Evolutionary conservation across 2,888 invertebrate species (phyloP).

Genomic region (Sepiola atlantica): DNA sequence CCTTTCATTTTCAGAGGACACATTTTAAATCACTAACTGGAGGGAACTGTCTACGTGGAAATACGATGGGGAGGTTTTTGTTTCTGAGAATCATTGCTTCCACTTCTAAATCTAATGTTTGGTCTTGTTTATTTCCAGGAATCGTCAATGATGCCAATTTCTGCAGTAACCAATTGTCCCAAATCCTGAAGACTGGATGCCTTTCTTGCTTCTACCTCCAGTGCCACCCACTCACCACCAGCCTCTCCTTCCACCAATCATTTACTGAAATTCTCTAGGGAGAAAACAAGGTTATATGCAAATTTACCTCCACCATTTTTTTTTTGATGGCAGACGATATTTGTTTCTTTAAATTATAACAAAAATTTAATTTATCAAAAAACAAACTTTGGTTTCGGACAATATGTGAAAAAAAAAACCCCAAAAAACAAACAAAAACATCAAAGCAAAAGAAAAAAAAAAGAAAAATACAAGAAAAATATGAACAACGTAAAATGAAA

Average conservation of each 20-base stretch:
- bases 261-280: neutral
- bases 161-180: neutral
- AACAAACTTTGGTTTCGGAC: neutral
- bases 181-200: conserved; percentile 2
- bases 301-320: neutral
- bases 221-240: neutral
- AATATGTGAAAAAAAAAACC: neutral
- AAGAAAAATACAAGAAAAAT: neutral
- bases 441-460: neutral
- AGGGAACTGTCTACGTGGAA: too few relatives aligned
- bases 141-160: neutral
- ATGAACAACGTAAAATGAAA: neutral
- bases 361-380: neutral
- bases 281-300: neutral
- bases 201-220: conserved; percentile 9
- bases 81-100: too few relatives aligned
- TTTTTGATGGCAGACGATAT: neutral
- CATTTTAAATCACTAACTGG: too few relatives aligned
- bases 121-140: neutral
- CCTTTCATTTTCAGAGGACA: too few relatives aligned
- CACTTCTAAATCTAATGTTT: too few relatives aligned
- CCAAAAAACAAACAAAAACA: neutral
- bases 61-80: too few relatives aligned
- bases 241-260: neutral
- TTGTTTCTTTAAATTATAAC: neutral